Evolutionary conservation across 2,113 vertebrate species (phyloP).

Genomic region (Glaucidium brasilianum): DNA sequence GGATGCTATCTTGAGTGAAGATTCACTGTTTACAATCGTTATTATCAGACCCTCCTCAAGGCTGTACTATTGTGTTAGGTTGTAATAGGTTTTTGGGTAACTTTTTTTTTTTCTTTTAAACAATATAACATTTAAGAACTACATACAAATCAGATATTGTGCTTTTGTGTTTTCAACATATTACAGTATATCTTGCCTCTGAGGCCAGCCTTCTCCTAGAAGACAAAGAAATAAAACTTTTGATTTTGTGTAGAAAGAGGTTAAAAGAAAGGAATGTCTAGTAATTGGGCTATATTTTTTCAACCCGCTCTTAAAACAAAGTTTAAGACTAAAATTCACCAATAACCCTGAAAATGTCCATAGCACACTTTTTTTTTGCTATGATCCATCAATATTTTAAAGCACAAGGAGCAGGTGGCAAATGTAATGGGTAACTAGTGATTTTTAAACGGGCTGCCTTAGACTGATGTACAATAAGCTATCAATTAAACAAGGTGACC

Average conservation of each 20-base stretch:
- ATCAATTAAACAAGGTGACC: constrained; percentile 23
- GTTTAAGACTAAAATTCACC: not conserved
- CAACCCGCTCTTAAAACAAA: not conserved
- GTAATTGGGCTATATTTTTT: not conserved
- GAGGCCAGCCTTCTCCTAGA: not conserved
- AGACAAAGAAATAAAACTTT: not conserved
- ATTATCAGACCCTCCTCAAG: not conserved
- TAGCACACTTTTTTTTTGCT: not conserved
- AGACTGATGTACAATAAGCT: not conserved
- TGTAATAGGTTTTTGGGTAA: not conserved
- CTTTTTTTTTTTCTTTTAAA: not conserved
- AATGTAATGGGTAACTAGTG: not conserved
- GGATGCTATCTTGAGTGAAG: not conserved
- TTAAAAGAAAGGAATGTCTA: not conserved
- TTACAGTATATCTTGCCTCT: not conserved
- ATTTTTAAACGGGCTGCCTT: not conserved
- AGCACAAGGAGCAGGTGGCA: not conserved
- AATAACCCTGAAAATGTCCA: not conserved
- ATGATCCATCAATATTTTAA: not conserved
- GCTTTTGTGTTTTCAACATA: not conserved
- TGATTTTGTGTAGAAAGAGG: not conserved
- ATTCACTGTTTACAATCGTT: not conserved
- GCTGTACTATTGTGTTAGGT: not conserved
- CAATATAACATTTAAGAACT: not conserved
- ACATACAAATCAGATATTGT: not conserved